Percentiles rank a stretch among this genome's conserved stretches.
These are phyloP conservation scores for Aromia moschata DNA, from an alignment of 2,888 invertebrate species.

Conservation along the genomic window DNA sequence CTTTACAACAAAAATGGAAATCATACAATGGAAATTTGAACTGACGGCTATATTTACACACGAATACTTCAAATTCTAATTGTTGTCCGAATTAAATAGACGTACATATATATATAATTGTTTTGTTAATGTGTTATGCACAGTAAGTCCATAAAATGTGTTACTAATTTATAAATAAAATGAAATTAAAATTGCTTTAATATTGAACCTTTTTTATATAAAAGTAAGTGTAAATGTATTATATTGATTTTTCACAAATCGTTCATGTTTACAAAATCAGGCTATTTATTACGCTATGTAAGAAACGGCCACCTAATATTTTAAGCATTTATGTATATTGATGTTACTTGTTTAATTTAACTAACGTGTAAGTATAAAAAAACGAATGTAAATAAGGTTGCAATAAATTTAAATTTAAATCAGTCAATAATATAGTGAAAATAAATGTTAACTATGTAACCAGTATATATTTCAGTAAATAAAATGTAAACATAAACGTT, in stretches of 20 bases:
- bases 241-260: not conserved
- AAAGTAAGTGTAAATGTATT: not conserved
- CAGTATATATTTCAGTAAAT: conserved; percentile 52
- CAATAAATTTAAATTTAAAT: conserved; percentile 53
- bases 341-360: conserved; percentile 34
- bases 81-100: conserved; percentile 10
- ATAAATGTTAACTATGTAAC: conserved; percentile 53
- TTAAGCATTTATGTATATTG: conserved; percentile 28
- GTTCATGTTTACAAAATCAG: conserved; percentile 16
- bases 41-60: no score
- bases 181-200: no score
- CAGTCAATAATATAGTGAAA: conserved; percentile 51
- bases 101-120: not conserved
- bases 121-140: conserved; percentile 17
- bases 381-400: conserved; percentile 54
- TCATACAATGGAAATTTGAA: no score
- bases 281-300: conserved; percentile 30
- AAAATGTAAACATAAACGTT: conserved; percentile 48
- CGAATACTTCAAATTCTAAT: not conserved
- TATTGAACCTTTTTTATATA: no score
- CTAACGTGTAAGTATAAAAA: conserved; percentile 32
- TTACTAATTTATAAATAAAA: conserved; percentile 6
- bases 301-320: conserved; percentile 25
- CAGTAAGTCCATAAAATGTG: conserved; percentile 14
- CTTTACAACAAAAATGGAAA: no score